Evolutionary conservation across 2,888 invertebrate genomes (phyloP), one percentile per base, ranked within the genome.

Genomic region (Mythimna vitellina): DNA sequence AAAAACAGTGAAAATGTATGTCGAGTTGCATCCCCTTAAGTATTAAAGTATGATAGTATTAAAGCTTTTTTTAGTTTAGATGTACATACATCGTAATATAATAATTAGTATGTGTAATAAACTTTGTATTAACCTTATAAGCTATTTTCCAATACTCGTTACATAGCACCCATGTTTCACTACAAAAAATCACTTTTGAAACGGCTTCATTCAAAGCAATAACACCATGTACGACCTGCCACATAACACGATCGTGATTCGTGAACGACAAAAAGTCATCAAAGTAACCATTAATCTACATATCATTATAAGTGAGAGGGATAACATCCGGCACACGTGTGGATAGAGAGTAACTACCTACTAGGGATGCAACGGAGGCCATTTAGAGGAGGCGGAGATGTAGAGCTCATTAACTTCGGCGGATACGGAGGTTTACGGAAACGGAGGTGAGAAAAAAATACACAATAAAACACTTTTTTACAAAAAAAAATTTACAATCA

Each of bases 251-350:
- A 38, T 65, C 61, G 62, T 76, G 67, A 71, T 57, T 32, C 76
- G 10, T 70, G 70, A 69, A 65, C 72, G 67, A 82, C 77, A 76
- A 76, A 73, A 84, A 71, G 61, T 67, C 57, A 75, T 78, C 65
- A 79, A 84, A 83, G 29, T 57, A 71, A 78, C 70, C 53, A 73
- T 70, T 67, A 73, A 85, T 85, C 61, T 82, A 76, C 85, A 86
- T 86, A 83, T 69, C 46, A 76, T 78, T 78, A 76, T 70, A 58
- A 6, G 35, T 38, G 74, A 57, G 63, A 78, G 76, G 76, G 74
- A 65, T 77, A 68, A 85, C 89, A 91, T 92, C 91, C 91, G 92
- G 90, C 75, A 83, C 88, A 87, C 88, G 89, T 89, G 90, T 82
- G 84, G 61, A 70, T 70, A 65, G 32, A 1, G 1, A 25, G 2